These are phyloP conservation scores for Boulengeromyrus knoepffleri DNA, from an alignment of 2,113 vertebrate species.

Conservation along the genomic window DNA sequence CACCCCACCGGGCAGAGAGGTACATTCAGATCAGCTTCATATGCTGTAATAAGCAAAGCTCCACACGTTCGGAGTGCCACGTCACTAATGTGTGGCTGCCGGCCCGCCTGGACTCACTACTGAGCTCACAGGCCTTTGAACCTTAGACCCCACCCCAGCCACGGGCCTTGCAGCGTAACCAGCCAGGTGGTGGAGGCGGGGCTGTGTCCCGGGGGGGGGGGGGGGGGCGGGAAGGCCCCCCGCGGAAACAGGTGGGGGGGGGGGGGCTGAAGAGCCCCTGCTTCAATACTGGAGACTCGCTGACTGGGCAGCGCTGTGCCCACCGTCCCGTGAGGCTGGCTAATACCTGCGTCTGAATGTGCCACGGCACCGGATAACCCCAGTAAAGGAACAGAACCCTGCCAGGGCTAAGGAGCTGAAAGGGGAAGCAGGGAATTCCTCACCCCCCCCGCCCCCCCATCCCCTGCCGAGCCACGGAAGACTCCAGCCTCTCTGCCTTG, in stretches of 20 bases:
- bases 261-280: not conserved
- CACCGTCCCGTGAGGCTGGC: not conserved
- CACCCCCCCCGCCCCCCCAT: not conserved
- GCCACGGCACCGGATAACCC: not conserved
- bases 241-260: too few relatives aligned
- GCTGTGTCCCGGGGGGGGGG: too few relatives aligned
- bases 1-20: not conserved
- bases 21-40: constrained; percentile 40
- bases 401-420: not conserved
- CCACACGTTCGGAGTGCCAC: constrained; percentile 55
- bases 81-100: constrained; percentile 33
- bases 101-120: not conserved
- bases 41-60: constrained; percentile 31
- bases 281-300: not conserved
- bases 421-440: not conserved
- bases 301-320: not conserved
- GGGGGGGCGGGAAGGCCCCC: rapidly evolving
- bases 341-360: not conserved
- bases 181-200: not conserved
- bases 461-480: not conserved
- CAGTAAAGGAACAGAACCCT: not conserved
- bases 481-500: constrained; percentile 19
- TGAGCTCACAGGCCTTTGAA: too few relatives aligned
- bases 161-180: not conserved
- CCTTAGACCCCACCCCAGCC: not conserved